These are phyloP conservation scores for Maconellicoccus hirsutus DNA, from an alignment of 1,140 invertebrate species.

Conservation along the genomic window DNA sequence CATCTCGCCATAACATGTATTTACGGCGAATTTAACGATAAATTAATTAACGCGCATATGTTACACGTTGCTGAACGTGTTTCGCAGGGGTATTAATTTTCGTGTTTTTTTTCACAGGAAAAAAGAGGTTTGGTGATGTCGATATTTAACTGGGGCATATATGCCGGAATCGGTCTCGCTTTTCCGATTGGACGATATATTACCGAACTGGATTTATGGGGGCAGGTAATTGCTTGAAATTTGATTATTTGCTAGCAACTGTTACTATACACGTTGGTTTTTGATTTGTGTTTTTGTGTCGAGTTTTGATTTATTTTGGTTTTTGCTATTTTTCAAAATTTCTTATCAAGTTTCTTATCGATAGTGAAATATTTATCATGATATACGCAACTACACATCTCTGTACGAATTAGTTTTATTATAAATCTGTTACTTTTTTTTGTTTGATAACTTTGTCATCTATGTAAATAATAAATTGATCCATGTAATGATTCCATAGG, in stretches of 20 bases:
- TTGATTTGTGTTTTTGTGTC: no score
- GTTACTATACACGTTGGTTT: no score
- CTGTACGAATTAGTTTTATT: no score
- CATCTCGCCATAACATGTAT: not conserved
- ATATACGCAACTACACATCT: no score
- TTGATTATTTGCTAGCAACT: not conserved
- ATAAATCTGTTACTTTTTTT: no score
- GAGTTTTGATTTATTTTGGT: no score
- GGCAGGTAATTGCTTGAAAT: constrained; percentile 45
- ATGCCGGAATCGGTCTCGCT: constrained; percentile 83
- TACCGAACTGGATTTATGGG: constrained; percentile 61
- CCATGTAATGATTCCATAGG: constrained; percentile 35
- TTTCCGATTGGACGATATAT: constrained; percentile 84
- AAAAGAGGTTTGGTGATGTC: constrained; percentile 78
- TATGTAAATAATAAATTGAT: no score
- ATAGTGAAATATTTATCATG: no score
- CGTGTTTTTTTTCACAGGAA: constrained; percentile 37
- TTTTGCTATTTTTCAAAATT: no score
- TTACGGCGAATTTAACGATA: not conserved
- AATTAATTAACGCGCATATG: not conserved
- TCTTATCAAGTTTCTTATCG: no score
- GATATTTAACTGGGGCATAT: constrained; percentile 93
- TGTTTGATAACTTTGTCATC: no score
- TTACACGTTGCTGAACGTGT: not conserved
- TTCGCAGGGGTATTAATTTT: not conserved